Percentiles rank a stretch among this genome's conserved stretches.
phyloP scores from a whole-genome alignment of 2,888 invertebrate species.

The Oasisia sp. region DNA sequence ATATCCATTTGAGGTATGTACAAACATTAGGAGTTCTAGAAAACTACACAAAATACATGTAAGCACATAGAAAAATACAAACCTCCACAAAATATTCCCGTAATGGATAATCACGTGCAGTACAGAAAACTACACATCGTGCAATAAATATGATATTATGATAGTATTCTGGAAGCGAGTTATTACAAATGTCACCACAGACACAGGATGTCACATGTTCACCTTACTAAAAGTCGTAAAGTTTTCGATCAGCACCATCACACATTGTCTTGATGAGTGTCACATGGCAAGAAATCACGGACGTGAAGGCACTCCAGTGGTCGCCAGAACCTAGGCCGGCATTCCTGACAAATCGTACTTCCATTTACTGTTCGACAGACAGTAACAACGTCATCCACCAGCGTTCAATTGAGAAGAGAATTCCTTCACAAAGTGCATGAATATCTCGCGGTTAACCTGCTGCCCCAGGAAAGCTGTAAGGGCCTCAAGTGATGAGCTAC shows the following conservation, averaged over 20 bases:
- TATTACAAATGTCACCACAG: not conserved
- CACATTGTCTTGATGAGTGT: no score
- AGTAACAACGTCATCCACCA: not conserved
- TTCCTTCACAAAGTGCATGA: constrained; percentile 49
- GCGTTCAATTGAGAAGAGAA: constrained; percentile 29
- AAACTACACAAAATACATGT: not conserved
- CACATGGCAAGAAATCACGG: not conserved
- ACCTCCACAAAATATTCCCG: not conserved
- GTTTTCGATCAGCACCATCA: no score
- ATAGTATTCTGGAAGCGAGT: not conserved
- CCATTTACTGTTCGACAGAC: not conserved
- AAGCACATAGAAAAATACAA: not conserved
- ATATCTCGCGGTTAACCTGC: constrained; percentile 56
- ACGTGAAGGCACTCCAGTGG: not conserved
- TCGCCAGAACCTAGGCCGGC: not conserved
- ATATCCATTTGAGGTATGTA: not conserved
- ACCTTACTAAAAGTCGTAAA: not conserved
- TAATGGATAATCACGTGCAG: not conserved
- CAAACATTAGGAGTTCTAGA: not conserved
- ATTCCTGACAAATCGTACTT: not conserved
- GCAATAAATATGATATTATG: not conserved
- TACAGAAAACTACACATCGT: not conserved
- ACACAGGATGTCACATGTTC: not conserved
- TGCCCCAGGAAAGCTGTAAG: constrained; percentile 52
- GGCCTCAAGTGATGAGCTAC: constrained; percentile 53